phyloP scores from a whole-genome alignment of 2,888 invertebrate genomes.

The Tanytarsus gracilentus region DNA sequence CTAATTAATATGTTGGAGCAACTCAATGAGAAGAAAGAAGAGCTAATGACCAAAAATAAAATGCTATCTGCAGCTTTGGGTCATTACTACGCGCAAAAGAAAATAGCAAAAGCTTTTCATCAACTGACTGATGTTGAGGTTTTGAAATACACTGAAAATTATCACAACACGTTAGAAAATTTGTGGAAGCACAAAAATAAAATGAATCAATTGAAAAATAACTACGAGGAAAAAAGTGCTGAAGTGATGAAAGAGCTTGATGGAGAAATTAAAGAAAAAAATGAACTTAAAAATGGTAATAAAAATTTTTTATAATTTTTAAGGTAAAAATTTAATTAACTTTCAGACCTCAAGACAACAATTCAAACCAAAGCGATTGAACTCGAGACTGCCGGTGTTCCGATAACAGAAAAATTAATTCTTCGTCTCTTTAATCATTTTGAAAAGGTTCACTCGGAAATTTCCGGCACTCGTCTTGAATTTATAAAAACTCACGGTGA shows the following conservation, averaged over 20 bases:
- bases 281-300: no score
- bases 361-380: neutral
- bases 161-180: no score
- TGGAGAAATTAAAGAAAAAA: no score
- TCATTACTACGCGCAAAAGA: neutral
- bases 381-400: neutral
- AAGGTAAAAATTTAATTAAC: no score
- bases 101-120: neutral
- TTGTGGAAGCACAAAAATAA: neutral
- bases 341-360: neutral
- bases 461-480: neutral
- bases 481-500: neutral
- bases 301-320: no score
- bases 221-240: no score
- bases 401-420: neutral
- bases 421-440: neutral
- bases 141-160: no score
- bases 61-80: neutral
- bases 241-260: no score
- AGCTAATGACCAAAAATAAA: neutral
- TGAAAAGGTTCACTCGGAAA: neutral
- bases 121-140: neutral
- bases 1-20: neutral
- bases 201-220: no score
- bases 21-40: neutral